A percentile compares a stretch with the other conserved stretches of the same genome.
Conservation (phyloP, 2,888 invertebrate species). For the Luffia ferchaultella region DNA sequence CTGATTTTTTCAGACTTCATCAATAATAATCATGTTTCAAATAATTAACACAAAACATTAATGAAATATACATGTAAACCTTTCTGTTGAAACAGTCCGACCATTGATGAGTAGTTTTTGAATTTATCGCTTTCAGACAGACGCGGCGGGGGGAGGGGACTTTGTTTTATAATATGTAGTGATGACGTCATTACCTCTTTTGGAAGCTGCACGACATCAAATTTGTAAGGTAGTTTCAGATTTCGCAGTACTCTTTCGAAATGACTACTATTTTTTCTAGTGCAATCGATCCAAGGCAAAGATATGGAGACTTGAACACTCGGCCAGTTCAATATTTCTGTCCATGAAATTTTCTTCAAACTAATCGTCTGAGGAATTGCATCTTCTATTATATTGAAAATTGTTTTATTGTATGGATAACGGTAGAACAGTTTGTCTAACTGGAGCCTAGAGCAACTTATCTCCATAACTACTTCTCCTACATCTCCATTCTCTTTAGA, state of each 20-base stretch:
- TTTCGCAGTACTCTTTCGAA: not conserved
- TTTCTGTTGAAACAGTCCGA: too few relatives aligned
- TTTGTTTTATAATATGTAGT: too few relatives aligned
- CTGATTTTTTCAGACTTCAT: too few relatives aligned
- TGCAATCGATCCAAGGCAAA: not conserved
- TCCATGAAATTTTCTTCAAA: not conserved
- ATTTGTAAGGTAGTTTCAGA: not conserved
- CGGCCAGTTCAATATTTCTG: not conserved
- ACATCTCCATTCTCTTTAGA: not conserved
- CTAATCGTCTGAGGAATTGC: not conserved
- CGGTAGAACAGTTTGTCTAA: not conserved
- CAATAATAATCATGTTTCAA: too few relatives aligned
- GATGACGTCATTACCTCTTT: too few relatives aligned
- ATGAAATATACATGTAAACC: too few relatives aligned
- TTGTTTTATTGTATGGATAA: not conserved
- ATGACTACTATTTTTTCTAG: not conserved
- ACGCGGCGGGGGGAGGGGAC: too few relatives aligned
- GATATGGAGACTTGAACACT: not conserved
- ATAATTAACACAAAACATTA: too few relatives aligned
- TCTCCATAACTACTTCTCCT: not conserved
- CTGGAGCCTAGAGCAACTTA: not conserved
- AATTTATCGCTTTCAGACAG: too few relatives aligned
- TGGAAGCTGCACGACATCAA: too few relatives aligned
- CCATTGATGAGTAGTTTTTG: too few relatives aligned
- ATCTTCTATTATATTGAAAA: not conserved